Base-by-base conservation (phyloP, 2,797 vertebrate genomes). In the Liparis tanakae region DNA sequence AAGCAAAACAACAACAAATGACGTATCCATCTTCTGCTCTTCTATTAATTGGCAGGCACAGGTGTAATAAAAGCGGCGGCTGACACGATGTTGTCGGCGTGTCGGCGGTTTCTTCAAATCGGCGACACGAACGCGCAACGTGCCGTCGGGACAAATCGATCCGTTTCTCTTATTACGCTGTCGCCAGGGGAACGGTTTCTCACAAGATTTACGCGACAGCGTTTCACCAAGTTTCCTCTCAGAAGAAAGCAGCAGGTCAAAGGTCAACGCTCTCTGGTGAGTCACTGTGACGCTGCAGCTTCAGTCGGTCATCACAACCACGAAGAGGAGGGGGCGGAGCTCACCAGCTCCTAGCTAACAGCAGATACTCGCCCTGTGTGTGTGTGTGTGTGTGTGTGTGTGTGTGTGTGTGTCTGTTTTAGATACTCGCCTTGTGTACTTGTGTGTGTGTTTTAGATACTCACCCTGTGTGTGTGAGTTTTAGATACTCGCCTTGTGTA, bases 211-310 rank as follows among this genome's bases (percentile, higher is more conserved):
- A 20, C n/a, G 7, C 39, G n/a, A 7, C 33, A 68, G 7, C 14
- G 33, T 65, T 78, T 73, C 37, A 67, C 59, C 41, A 53, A 33
- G 10, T 71, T 76, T 70, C 0, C 15, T 30, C 46, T 68, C 22
- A 72, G 68, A 75, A 70, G 41, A 72, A 30, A 70, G 43, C 56
- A 43, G 22, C 54, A 67, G 44, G 55, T 61, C 81, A 75, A 65
- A 62, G 25, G 25, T 30, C 25, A 30, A 30, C 25, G 25, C 25
- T 1, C 25, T 30, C 25, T 30, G 25, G 25, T 30, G 70, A 83
- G 48, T 83, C 70, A 67, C 53, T 67, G n/a, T 60, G n/a, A 67
- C 43, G 13, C 36, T 17, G 10, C 51, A 8, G 36, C 10, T 30
- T 34, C 0, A 51, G n/a, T 5, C n/a, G 17, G 22, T 43, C 5